Conservation (phyloP, 37 sponge, comb jelly and placozoan species). For the Axinella damicornis region DNA sequence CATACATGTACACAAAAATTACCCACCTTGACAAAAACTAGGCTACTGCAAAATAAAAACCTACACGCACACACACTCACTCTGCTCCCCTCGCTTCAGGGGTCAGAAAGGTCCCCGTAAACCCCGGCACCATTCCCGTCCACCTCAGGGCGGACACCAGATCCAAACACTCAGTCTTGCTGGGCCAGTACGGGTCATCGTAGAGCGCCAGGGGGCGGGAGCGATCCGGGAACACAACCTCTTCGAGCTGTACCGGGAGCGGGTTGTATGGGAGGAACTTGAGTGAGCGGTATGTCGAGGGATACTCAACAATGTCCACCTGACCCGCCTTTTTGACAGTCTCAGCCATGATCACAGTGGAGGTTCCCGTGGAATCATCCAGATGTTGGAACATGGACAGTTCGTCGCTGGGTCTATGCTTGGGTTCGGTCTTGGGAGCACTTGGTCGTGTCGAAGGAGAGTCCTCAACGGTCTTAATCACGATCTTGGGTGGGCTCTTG, state of each 20-base stretch:
- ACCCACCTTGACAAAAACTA: background rate
- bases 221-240: conserved; percentile 56
- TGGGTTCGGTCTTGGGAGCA: too few relatives aligned
- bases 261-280: conserved; percentile 67
- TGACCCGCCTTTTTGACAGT: too few relatives aligned
- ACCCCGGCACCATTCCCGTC: conserved; percentile 3
- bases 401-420: background rate
- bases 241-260: conserved; percentile 52
- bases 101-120: conserved; percentile 77
- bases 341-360: too few relatives aligned
- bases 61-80: conserved; percentile 51
- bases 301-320: background rate
- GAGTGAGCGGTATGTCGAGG: conserved; percentile 9
- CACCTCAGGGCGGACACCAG: conserved; percentile 29
- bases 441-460: too few relatives aligned
- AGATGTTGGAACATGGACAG: background rate
- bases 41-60: conserved; percentile 14
- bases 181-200: conserved; percentile 88
- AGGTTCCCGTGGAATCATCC: background rate
- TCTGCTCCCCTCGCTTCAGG: conserved; percentile 72
- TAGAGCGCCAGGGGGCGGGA: conserved; percentile 33
- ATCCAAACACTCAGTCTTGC: conserved; percentile 60
- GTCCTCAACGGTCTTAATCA: too few relatives aligned
- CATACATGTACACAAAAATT: conserved; percentile 16
- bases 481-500: too few relatives aligned